Percentiles rank a stretch among this genome's conserved stretches.
phyloP scores from a whole-genome alignment of 2,113 vertebrate genomes.

The Scophthalmus maximus region DNA sequence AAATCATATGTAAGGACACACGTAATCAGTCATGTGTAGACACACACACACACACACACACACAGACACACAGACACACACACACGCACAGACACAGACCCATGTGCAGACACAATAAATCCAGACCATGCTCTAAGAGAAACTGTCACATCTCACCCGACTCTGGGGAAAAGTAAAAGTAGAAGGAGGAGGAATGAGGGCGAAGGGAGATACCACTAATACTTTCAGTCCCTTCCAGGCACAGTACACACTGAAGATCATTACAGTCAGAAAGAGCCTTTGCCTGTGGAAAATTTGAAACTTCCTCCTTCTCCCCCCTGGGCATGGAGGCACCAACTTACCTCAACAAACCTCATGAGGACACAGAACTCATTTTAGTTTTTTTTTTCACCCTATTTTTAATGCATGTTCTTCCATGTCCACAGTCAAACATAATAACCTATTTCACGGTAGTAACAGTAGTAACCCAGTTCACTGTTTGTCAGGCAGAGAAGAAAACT shows the following conservation, averaged over 20 bases:
- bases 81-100: not conserved
- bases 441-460: slow-evolving; percentile 35
- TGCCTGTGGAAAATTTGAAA: slow-evolving; percentile 49
- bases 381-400: slow-evolving; percentile 52
- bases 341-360: slow-evolving; percentile 35
- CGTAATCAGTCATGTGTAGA: slow-evolving; percentile 25
- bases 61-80: not conserved
- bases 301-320: slow-evolving; percentile 11
- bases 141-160: slow-evolving; percentile 39
- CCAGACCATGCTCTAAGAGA: slow-evolving; percentile 29
- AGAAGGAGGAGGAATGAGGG: slow-evolving; percentile 50
- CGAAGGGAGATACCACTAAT: slow-evolving; percentile 38
- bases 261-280: slow-evolving; percentile 26
- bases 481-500: slow-evolving; percentile 26
- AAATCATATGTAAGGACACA: slow-evolving; percentile 1
- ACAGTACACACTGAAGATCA: slow-evolving; percentile 9
- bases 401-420: slow-evolving; percentile 37
- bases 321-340: slow-evolving; percentile 21
- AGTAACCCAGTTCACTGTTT: slow-evolving; percentile 54
- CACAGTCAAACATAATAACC: slow-evolving; percentile 33
- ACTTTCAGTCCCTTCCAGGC: slow-evolving; percentile 33
- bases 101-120: slow-evolving; percentile 13
- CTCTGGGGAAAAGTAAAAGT: slow-evolving; percentile 52
- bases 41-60: not conserved
- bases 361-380: slow-evolving; percentile 42